Evolutionary conservation across 2,888 invertebrate genomes (phyloP).

Genomic region (Ormyrus thymus): DNA sequence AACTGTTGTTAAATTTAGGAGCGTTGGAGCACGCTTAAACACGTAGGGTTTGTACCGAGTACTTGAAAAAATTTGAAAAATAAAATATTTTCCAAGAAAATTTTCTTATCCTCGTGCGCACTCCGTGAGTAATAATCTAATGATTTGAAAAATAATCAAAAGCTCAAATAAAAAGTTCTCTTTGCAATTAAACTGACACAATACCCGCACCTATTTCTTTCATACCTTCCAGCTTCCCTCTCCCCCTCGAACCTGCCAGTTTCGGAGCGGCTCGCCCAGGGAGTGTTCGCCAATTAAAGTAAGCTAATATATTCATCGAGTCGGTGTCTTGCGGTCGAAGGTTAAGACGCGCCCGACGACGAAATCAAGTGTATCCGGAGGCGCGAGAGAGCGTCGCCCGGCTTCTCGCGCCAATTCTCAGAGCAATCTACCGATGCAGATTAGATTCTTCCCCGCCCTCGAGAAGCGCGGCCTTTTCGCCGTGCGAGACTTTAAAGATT

Average conservation of each 20-base stretch:
- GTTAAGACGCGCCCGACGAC: slow-evolving; percentile 59
- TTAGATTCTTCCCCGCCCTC: slow-evolving; percentile 63
- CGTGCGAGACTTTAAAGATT: slow-evolving; percentile 36
- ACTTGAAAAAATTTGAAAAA: too few relatives aligned
- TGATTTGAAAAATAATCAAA: too few relatives aligned
- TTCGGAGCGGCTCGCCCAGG: slow-evolving; percentile 56
- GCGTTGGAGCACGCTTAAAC: too few relatives aligned
- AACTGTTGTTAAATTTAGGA: too few relatives aligned
- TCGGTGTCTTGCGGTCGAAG: slow-evolving; percentile 67
- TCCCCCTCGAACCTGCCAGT: slow-evolving; percentile 11
- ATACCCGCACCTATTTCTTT: too few relatives aligned
- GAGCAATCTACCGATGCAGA: slow-evolving; percentile 75
- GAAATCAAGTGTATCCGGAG: slow-evolving; percentile 63
- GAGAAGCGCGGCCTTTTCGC: background rate
- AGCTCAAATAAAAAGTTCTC: too few relatives aligned
- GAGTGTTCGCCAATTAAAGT: slow-evolving; percentile 70
- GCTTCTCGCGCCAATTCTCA: slow-evolving; percentile 73
- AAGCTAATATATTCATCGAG: slow-evolving; percentile 74
- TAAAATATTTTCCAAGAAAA: too few relatives aligned
- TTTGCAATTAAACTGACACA: too few relatives aligned
- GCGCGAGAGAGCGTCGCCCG: slow-evolving; percentile 1
- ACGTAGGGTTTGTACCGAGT: too few relatives aligned
- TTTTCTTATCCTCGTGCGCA: too few relatives aligned
- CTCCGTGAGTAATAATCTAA: too few relatives aligned
- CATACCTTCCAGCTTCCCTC: background rate